Conservation (phyloP, 2,797 vertebrate genomes). For the Aphelocoma californica region DNA sequence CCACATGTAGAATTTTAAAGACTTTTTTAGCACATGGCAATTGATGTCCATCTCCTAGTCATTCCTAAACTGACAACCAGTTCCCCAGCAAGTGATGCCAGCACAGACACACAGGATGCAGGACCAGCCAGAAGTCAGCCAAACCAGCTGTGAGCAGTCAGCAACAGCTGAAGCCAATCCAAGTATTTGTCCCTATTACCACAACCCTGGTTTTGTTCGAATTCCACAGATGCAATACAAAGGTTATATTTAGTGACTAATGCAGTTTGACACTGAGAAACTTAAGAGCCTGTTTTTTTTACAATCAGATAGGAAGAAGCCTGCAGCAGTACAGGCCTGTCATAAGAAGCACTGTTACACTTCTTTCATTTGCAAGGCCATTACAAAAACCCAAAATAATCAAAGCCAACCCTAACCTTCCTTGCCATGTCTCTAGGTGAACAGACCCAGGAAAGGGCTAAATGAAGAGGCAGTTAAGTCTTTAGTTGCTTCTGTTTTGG, state of each 20-base stretch:
- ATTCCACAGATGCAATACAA: conserved; percentile 35
- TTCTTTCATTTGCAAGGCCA: neutral
- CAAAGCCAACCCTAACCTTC: neutral
- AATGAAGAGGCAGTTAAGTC: neutral
- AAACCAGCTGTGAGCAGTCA: neutral
- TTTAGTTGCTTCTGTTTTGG: neutral
- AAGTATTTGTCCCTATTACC: neutral
- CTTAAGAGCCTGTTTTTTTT: neutral
- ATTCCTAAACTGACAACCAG: neutral
- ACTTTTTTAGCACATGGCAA: neutral
- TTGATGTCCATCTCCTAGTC: neutral
- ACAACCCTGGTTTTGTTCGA: conserved; percentile 1
- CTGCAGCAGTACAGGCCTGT: neutral
- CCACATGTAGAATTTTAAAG: neutral
- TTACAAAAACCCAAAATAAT: neutral
- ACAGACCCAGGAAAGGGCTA: neutral
- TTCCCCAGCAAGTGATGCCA: neutral
- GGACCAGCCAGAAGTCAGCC: neutral
- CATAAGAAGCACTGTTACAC: neutral
- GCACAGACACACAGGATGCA: neutral
- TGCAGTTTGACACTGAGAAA: neutral
- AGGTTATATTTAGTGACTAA: conserved; percentile 46
- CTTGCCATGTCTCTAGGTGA: neutral
- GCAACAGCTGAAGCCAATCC: neutral
- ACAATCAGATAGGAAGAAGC: neutral